These are phyloP conservation scores for Nomada fucata DNA, from an alignment of 2,888 invertebrate species.

Conservation along the genomic window DNA sequence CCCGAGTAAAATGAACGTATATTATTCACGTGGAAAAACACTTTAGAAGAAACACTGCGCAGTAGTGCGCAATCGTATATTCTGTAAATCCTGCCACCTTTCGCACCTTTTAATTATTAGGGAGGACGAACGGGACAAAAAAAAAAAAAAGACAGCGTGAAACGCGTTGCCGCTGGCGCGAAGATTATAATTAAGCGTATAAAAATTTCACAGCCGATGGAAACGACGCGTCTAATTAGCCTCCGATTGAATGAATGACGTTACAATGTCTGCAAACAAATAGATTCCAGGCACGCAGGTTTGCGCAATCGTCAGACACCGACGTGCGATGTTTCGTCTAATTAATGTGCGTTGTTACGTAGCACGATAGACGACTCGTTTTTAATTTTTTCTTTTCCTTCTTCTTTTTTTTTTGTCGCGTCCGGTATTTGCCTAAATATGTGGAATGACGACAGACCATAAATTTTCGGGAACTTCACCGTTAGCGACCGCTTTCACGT, in stretches of 20 bases:
- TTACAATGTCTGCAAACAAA: slow-evolving; percentile 54
- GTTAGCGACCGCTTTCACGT: slow-evolving; percentile 19
- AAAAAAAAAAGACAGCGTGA: neutral
- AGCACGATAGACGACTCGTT: neutral
- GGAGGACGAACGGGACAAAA: neutral
- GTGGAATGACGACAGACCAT: neutral
- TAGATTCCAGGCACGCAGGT: slow-evolving; percentile 50
- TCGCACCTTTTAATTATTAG: slow-evolving; percentile 38
- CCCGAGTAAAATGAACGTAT: neutral
- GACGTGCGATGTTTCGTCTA: slow-evolving; percentile 33
- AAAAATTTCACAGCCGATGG: slow-evolving; percentile 47
- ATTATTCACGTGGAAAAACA: neutral
- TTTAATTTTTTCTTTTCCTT: neutral
- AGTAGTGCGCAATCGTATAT: slow-evolving; percentile 1
- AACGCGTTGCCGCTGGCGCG: slow-evolving; percentile 9
- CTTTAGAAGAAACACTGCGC: neutral
- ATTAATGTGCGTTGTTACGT: slow-evolving; percentile 41
- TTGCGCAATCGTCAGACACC: slow-evolving; percentile 50
- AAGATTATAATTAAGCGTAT: slow-evolving; percentile 33
- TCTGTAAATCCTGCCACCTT: slow-evolving; percentile 14
- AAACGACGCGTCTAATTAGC: slow-evolving; percentile 55
- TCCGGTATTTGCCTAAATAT: neutral
- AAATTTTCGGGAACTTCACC: neutral
- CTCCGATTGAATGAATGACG: slow-evolving; percentile 65
- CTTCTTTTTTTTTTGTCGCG: neutral